Percentiles rank a stretch among this genome's conserved stretches.
These are phyloP conservation scores for Macheiramphus alcinus DNA, from an alignment of 2,113 vertebrate genomes.

Conservation along the genomic window DNA sequence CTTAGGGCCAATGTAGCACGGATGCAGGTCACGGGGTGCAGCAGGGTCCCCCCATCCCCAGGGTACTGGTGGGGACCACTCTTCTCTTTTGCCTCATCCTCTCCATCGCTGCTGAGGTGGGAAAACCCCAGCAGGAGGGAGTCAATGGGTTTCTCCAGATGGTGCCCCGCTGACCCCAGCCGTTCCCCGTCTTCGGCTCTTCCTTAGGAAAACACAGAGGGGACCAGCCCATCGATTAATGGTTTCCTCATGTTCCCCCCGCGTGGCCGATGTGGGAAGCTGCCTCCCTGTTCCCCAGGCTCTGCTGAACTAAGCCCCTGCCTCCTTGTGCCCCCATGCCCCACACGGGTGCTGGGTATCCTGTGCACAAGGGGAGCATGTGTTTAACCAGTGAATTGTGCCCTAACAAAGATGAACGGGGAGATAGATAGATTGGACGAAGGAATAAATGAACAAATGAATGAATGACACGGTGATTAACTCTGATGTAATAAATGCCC, in stretches of 20 bases:
- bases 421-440: background rate
- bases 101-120: background rate
- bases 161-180: slow-evolving; percentile 34
- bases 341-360: accelerated
- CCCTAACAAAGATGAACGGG: background rate
- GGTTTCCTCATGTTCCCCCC: slow-evolving; percentile 42
- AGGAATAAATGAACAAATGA: background rate
- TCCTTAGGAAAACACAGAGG: slow-evolving; percentile 17
- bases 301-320: background rate
- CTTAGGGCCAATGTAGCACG: accelerated
- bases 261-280: accelerated
- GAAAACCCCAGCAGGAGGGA: background rate
- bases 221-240: slow-evolving; percentile 23
- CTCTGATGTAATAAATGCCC: background rate
- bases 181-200: background rate
- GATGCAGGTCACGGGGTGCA: accelerated
- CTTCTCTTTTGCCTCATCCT: background rate
- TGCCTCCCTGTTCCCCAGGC: background rate
- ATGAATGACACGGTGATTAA: background rate
- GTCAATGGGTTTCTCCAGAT: slow-evolving; percentile 20
- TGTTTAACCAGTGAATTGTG: background rate
- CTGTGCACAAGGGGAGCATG: accelerated
- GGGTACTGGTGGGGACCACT: accelerated
- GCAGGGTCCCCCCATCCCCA: background rate
- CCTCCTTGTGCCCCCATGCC: background rate